Conservation (phyloP, 23 tunicate genomes). For the Clavelina lepadiformis region DNA sequence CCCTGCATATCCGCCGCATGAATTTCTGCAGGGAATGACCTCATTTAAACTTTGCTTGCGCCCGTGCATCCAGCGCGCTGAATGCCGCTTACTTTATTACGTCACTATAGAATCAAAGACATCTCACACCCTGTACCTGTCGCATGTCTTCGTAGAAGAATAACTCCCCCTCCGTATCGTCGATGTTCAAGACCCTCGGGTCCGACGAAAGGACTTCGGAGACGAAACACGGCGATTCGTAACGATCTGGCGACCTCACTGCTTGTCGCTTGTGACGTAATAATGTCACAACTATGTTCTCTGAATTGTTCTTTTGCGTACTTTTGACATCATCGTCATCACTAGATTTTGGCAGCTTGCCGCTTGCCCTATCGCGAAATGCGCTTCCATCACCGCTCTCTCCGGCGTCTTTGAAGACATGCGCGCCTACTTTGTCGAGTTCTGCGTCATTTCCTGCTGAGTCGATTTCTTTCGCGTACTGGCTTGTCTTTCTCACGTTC, state of each 20-base stretch:
- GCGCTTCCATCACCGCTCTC: too few relatives aligned
- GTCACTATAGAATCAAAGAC: too few relatives aligned
- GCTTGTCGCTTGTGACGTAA: slow-evolving; percentile 6
- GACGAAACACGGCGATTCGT: slow-evolving; percentile 30
- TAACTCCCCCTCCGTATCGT: slow-evolving; percentile 23
- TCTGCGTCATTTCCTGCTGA: too few relatives aligned
- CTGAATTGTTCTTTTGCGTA: too few relatives aligned
- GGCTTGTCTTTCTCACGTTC: too few relatives aligned
- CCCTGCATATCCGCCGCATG: slow-evolving; percentile 25
- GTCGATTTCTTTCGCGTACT: too few relatives aligned
- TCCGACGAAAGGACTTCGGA: slow-evolving; percentile 8
- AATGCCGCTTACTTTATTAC: too few relatives aligned
- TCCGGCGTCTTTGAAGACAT: too few relatives aligned
- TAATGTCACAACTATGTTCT: slow-evolving; percentile 1
- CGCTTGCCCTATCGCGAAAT: too few relatives aligned
- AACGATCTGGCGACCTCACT: slow-evolving; percentile 11
- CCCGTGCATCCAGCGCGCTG: neutral
- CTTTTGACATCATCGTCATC: too few relatives aligned
- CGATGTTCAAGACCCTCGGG: slow-evolving; percentile 29
- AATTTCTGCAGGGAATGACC: slow-evolving; percentile 15
- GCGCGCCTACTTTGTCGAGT: too few relatives aligned
- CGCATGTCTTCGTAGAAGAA: slow-evolving; percentile 41
- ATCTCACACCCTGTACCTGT: slow-evolving; percentile 18
- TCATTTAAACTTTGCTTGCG: neutral
- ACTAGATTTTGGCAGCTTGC: neutral